Evolutionary conservation across 2,888 invertebrate species (phyloP), one percentile per base, ranked within the genome.

Genomic region (Lycaena phlaeas): DNA sequence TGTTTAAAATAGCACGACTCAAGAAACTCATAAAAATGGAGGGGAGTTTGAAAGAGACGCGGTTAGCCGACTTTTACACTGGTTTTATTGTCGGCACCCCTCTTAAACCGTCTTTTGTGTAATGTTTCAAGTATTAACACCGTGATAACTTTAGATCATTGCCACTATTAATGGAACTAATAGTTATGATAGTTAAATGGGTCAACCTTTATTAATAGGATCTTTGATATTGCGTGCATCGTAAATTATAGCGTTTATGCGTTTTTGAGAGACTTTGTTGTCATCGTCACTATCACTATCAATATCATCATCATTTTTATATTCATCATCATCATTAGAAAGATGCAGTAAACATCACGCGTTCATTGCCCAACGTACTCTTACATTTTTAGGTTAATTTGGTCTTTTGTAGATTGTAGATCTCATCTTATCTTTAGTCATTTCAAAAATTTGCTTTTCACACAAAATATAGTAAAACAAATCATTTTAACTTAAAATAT

Each of bases 31-130:
- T 77, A 74, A 76, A 76, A 68, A 60, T 57, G 58, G 57, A 70
- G 66, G 67, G 67, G 59, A 53, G 64, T 59, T 14, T 54, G 63
- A 64, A 62, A 57, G 61, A 66, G 59, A 51, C 70, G 68, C 65
- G 72, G 76, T 77, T 77, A 73, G 60, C 69, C 68, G 72, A 73
- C 70, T 78, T 81, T 79, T 74, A 79, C 75, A 74, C 67, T 67
- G 75, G 71, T 77, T 81, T 81, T 81, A 79, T 79, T 79, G 71
- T 77, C 66, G 55, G 53, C 59, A 52, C 68, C 75, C 76, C 69
- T 73, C 71, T 68, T 69, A 70, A 70, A 70, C 65, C 65, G 55
- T 64, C 69, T 65, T 69, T 73, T 74, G 70, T 74, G 65, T 74
- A 71, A 76, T 71, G 61, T 76, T 73, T 74, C 67, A 66, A 69